phyloP scores from a whole-genome alignment of 2,113 vertebrate genomes.

The Columba livia region DNA sequence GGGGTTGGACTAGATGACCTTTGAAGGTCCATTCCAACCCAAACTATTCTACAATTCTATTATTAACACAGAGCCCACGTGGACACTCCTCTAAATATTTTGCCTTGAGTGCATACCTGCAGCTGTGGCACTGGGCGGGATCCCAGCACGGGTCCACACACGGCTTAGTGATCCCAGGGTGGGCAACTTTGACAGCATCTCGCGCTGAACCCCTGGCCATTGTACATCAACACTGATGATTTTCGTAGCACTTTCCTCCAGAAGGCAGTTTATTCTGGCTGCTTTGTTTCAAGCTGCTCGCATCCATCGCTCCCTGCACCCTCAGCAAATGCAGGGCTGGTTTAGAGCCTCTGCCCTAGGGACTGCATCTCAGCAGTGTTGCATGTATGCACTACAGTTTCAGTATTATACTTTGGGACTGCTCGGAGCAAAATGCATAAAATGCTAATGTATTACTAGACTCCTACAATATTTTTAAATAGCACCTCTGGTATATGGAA shows the following conservation, averaged over 20 bases:
- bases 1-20: too few species aligned
- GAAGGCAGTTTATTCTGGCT: not conserved
- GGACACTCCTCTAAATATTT: not conserved
- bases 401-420: not conserved
- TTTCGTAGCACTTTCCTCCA: not conserved
- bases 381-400: not conserved
- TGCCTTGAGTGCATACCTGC: fast-evolving
- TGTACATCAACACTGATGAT: not conserved
- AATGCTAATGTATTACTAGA: constrained; percentile 63
- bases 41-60: too few species aligned
- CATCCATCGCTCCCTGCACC: not conserved
- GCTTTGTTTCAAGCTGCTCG: not conserved
- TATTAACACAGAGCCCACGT: fast-evolving
- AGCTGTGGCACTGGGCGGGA: not conserved
- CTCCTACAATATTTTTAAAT: constrained; percentile 68
- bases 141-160: fast-evolving
- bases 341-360: not conserved
- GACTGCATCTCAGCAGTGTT: not conserved
- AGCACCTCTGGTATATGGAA: constrained; percentile 36
- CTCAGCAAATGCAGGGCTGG: not conserved
- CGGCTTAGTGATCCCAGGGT: fast-evolving
- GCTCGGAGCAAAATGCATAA: constrained; percentile 26
- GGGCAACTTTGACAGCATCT: not conserved
- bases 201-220: not conserved
- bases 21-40: too few species aligned